phyloP scores from a whole-genome alignment of 2,113 vertebrate species.

The Cyanocitta stelleri region DNA sequence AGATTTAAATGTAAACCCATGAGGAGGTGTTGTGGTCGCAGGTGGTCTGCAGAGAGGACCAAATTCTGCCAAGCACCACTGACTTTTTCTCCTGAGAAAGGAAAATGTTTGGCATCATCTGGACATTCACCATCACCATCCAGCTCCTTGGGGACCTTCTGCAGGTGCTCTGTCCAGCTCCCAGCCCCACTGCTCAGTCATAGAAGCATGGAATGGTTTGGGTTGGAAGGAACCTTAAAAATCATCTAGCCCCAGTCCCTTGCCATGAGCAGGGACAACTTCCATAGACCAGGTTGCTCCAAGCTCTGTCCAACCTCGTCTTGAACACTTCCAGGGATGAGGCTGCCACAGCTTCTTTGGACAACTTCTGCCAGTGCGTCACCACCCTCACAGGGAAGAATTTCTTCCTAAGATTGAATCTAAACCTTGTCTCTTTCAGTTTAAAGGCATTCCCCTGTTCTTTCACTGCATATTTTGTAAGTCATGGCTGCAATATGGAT shows the following conservation, averaged over 20 bases:
- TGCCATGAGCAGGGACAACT: background rate
- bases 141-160: background rate
- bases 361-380: background rate
- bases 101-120: background rate
- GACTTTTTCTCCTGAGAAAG: background rate
- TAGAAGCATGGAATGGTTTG: background rate
- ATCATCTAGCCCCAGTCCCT: background rate
- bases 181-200: background rate
- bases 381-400: background rate
- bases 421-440: background rate
- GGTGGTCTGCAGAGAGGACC: background rate
- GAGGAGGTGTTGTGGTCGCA: background rate
- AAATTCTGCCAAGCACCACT: background rate
- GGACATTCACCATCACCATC: background rate
- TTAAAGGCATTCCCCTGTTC: background rate
- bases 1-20: background rate
- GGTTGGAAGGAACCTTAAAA: background rate
- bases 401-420: background rate
- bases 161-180: background rate
- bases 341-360: background rate
- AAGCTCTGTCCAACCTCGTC: rapidly evolving
- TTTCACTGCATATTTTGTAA: too few relatives aligned
- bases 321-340: background rate
- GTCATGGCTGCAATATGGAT: rapidly evolving
- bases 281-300: background rate